A percentile compares a stretch with the other conserved stretches of the same genome.
Evolutionary conservation across 1,140 invertebrate species (phyloP).

Genomic region (Apis mellifera): Amel_HAv3.1 CM009945.2:8871001-8871500

Average conservation of each 20-base stretch:
- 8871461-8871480: constrained; percentile 15
- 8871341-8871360: neutral
- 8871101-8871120: too few relatives aligned
- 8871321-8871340: constrained; percentile 30
- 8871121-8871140: neutral
- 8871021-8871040: neutral
- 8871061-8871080: too few relatives aligned
- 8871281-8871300: constrained; percentile 28
- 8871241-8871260: constrained; percentile 32
- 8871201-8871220: constrained; percentile 31
- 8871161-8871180: neutral
- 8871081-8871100: neutral
- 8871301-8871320: constrained; percentile 45
- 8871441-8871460: neutral
- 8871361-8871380: neutral
- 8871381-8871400: neutral
- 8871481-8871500: constrained; percentile 42
- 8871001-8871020: neutral
- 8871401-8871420: neutral
- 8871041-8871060: neutral
- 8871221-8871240: constrained; percentile 39
- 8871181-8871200: constrained; percentile 48
- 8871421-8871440: constrained; percentile 43
- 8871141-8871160: neutral
- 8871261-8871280: constrained; percentile 1